phyloP scores from a whole-genome alignment of 1,140 invertebrate species.

The Macrotrachela quadricornifera region DNA sequence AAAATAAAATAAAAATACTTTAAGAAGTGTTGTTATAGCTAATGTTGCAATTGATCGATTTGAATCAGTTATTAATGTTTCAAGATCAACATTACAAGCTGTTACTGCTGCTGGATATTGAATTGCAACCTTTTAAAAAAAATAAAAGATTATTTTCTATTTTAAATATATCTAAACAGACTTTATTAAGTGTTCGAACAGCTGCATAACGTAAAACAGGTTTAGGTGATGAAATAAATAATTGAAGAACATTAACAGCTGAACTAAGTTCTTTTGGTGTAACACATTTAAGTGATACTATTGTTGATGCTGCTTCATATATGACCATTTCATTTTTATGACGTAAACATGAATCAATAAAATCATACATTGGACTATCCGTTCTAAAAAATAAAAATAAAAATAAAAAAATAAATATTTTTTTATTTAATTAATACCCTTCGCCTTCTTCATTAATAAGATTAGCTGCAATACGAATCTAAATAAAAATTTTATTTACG shows the following conservation, averaged over 20 bases:
- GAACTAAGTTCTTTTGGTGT: slow-evolving; percentile 60
- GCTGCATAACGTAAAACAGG: slow-evolving; percentile 76
- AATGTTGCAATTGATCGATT: slow-evolving; percentile 91
- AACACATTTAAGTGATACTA: slow-evolving; percentile 65
- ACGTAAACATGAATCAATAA: slow-evolving; percentile 70
- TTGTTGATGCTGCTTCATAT: slow-evolving; percentile 72
- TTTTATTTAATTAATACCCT: too few species aligned
- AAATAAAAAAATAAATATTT: too few species aligned
- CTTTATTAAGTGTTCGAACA: slow-evolving; percentile 78
- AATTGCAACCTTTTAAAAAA: too few species aligned
- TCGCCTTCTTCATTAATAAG: too few species aligned
- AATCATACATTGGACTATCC: slow-evolving; percentile 52
- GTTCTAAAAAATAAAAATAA: too few species aligned
- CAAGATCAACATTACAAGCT: slow-evolving; percentile 86
- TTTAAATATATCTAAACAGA: too few species aligned
- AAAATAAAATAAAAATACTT: too few species aligned
- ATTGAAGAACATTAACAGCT: slow-evolving; percentile 75
- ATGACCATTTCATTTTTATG: slow-evolving; percentile 95
- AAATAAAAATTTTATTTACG: too few species aligned
- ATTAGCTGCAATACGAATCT: too few species aligned
- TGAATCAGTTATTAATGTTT: slow-evolving; percentile 78
- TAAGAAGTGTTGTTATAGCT: slow-evolving; percentile 86
- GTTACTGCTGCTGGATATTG: slow-evolving; percentile 79
- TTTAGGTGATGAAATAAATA: slow-evolving; percentile 82
- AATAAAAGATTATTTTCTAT: too few species aligned